Conservation (phyloP, 2,888 invertebrate genomes). For the Morpho achilles region DNA sequence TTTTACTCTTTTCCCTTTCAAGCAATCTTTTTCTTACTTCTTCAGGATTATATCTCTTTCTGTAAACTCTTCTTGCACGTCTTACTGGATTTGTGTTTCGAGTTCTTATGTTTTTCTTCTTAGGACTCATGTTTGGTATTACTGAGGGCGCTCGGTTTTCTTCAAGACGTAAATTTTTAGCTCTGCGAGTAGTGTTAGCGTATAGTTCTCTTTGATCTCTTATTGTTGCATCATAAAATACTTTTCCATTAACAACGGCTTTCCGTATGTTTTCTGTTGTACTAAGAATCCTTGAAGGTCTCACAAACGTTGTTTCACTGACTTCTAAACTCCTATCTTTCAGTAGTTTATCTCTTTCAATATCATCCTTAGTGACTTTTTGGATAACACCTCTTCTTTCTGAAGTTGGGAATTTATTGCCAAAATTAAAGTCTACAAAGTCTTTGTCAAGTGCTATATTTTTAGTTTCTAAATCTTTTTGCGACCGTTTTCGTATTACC, state of each 20-base stretch:
- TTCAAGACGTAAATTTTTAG: conserved; percentile 40
- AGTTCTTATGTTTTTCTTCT: conserved; percentile 54
- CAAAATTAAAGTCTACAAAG: conserved; percentile 56
- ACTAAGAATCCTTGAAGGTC: conserved; percentile 62
- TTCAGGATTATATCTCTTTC: conserved; percentile 70
- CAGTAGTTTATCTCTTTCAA: conserved; percentile 50
- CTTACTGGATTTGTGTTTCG: conserved; percentile 63
- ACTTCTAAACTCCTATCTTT: conserved; percentile 66
- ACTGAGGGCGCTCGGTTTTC: conserved; percentile 45
- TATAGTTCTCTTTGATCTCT: conserved; percentile 58
- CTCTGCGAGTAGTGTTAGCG: conserved; percentile 45
- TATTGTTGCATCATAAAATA: conserved; percentile 69
- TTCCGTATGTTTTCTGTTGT: conserved; percentile 67
- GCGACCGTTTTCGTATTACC: conserved; percentile 60
- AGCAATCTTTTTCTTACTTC: conserved; percentile 71
- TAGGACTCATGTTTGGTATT: conserved; percentile 44
- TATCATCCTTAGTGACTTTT: conserved; percentile 65
- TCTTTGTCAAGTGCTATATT: conserved; percentile 62
- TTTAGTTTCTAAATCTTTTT: conserved; percentile 61
- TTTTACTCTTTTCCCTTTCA: conserved; percentile 59
- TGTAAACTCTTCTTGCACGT: conserved; percentile 66
- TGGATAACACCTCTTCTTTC: conserved; percentile 62
- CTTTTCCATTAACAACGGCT: conserved; percentile 68
- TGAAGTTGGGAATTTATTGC: conserved; percentile 53
- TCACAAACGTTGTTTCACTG: conserved; percentile 64